Evolutionary conservation across 1,140 invertebrate genomes (phyloP), one percentile per base, ranked within the genome.

Genomic region (Drosophila pachea): DNA sequence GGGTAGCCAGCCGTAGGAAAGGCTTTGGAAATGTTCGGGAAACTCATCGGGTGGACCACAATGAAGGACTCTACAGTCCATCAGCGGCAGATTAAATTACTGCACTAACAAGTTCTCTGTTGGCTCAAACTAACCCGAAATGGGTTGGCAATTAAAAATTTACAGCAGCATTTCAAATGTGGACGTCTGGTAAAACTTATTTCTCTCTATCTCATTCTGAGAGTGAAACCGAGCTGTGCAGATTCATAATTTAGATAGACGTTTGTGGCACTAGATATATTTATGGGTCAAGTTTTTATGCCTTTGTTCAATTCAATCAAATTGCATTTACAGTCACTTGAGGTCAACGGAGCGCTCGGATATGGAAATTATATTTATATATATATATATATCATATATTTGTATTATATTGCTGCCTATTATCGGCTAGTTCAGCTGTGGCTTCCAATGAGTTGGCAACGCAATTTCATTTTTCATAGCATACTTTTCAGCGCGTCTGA

Each of bases 271-370:
- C 50, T 74, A 53, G 36, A 35, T 67, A 38, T 65, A 70, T 66
- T 60, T 76, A 60, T 66, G 36, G 67, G 14, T 32, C 31, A 32
- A 65, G 35, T 58, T 61, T 45, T 49, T 48, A 50, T 60, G 48
- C 50, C 75, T 72, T 53, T 59, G 67, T 62, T 79, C 62, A 79
- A 75, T 72, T 53, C 76, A 71, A 72, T 78, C 67, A 67, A 78
- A 70, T 78, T 53, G 9, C 4, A 65, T 73, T 61, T 66, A 55
- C 66, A 62, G 48, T 65, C 50, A 33, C 52, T 49, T 22, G 74
- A 66, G 71, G 66, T 77, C 78, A 78, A 74, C 45, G 7, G 22
- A 4, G 11, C 29, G 16, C 35, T 32, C 40, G 16, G 47, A 45
- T 40, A 22, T 48, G 12, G 71, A 56, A 38, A 43, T 68, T 54